These are phyloP conservation scores for Vanessa tameamea DNA, from an alignment of 1,140 invertebrate species.

Conservation along the genomic window DNA sequence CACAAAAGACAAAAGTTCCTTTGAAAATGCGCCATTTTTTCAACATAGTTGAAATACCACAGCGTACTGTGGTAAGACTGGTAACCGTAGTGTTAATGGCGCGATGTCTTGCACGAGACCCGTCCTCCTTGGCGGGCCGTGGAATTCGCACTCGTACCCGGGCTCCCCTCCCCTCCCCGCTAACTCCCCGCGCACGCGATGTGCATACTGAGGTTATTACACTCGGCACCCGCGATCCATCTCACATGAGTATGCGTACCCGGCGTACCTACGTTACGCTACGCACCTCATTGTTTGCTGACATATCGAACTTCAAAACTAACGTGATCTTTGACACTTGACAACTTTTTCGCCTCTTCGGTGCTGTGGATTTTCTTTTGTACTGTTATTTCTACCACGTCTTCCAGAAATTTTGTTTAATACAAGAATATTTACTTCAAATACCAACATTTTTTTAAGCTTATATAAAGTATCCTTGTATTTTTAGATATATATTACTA, in stretches of 20 bases:
- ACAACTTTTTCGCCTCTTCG: conserved; percentile 1
- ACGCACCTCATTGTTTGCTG: conserved; percentile 47
- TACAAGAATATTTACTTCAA: too few relatives aligned
- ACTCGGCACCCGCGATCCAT: conserved; percentile 32
- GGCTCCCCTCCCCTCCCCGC: conserved; percentile 26
- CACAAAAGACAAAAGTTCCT: neutral
- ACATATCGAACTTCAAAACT: conserved; percentile 30
- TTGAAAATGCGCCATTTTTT: conserved; percentile 11
- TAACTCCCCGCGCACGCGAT: conserved; percentile 34
- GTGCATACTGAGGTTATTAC: conserved; percentile 41
- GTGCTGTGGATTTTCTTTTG: neutral
- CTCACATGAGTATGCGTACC: conserved; percentile 42
- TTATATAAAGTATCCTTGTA: too few relatives aligned
- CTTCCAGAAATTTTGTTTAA: too few relatives aligned
- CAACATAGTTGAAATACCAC: conserved; percentile 13
- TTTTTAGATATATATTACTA: too few relatives aligned
- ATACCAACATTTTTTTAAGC: too few relatives aligned
- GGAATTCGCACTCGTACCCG: conserved; percentile 48
- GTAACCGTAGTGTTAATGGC: conserved; percentile 36
- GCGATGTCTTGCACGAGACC: conserved; percentile 47
- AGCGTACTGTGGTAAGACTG: conserved; percentile 30
- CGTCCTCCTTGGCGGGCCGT: conserved; percentile 49
- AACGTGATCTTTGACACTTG: conserved; percentile 37
- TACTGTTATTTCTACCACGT: too few relatives aligned
- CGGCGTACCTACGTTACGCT: conserved; percentile 49